Percentiles rank a stretch among this genome's conserved stretches.
Evolutionary conservation across 2,797 vertebrate species (phyloP).

Genomic region (Anas flavirostris): DNA sequence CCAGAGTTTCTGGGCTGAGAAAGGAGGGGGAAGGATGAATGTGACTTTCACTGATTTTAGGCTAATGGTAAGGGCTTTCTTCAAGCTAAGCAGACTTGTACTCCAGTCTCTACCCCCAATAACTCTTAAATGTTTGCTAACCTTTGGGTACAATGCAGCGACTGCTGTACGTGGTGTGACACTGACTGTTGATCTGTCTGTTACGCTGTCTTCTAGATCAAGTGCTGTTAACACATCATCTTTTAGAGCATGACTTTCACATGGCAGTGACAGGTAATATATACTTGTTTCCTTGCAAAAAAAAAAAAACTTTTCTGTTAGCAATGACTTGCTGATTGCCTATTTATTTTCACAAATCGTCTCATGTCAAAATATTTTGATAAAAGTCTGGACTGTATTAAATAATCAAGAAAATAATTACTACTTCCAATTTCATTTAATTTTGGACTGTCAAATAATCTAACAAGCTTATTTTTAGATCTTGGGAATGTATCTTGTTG

Average conservation of each 20-base stretch:
- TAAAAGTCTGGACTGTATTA: conserved; percentile 62
- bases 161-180: neutral
- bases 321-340: conserved; percentile 69
- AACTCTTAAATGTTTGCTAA: neutral
- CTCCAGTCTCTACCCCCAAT: neutral
- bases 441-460: conserved; percentile 68
- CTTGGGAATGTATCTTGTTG: neutral
- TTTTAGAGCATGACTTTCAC: conserved; percentile 18
- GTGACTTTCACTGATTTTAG: neutral
- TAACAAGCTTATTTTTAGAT: conserved; percentile 70
- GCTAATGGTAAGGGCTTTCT: neutral
- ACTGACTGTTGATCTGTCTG: conserved; percentile 21
- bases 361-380: conserved; percentile 70
- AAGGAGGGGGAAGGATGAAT: neutral
- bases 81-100: neutral
- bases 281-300: conserved; percentile 36
- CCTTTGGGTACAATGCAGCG: neutral
- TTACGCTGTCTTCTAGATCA: conserved; percentile 35
- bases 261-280: conserved; percentile 62
- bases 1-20: neutral
- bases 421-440: conserved; percentile 65
- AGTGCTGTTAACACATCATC: conserved; percentile 43
- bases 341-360: conserved; percentile 72
- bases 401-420: conserved; percentile 73
- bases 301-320: conserved; percentile 35